Evolutionary conservation across 2,888 invertebrate species (phyloP).

Genomic region (Smittia sp.): DNA sequence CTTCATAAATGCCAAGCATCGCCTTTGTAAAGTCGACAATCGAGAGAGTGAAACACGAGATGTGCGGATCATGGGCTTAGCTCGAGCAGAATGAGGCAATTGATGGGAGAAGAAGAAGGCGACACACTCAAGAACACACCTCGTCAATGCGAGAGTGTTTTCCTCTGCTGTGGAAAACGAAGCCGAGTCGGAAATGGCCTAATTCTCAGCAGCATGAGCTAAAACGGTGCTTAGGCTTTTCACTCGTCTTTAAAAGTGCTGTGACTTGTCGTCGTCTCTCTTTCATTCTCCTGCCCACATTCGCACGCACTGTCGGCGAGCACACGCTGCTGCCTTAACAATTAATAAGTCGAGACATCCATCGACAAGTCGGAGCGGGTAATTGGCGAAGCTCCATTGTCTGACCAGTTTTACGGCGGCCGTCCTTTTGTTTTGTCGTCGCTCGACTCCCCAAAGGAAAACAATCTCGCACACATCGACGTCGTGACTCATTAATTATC

Average conservation of each 20-base stretch:
- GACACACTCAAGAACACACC: background rate
- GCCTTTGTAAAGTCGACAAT: no score
- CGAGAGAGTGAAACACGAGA: background rate
- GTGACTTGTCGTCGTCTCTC: background rate
- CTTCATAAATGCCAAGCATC: no score
- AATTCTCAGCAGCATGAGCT: conserved; percentile 7
- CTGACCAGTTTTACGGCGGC: background rate
- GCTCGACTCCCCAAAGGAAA: background rate
- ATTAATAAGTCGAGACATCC: conserved; percentile 12
- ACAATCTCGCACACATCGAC: background rate
- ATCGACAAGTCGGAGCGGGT: background rate
- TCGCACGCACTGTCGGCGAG: background rate
- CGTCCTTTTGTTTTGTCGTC: background rate
- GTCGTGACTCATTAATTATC: background rate
- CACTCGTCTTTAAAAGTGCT: background rate
- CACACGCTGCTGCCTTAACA: background rate
- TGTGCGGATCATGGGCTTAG: background rate
- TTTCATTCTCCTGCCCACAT: background rate
- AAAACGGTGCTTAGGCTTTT: background rate
- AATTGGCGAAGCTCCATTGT: background rate
- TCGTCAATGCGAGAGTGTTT: background rate
- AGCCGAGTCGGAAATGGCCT: background rate
- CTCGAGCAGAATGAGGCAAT: background rate
- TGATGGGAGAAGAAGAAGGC: background rate
- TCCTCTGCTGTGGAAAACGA: background rate